These are phyloP conservation scores for Pedicia rivosa DNA, from an alignment of 2,888 invertebrate species.

Conservation along the genomic window DNA sequence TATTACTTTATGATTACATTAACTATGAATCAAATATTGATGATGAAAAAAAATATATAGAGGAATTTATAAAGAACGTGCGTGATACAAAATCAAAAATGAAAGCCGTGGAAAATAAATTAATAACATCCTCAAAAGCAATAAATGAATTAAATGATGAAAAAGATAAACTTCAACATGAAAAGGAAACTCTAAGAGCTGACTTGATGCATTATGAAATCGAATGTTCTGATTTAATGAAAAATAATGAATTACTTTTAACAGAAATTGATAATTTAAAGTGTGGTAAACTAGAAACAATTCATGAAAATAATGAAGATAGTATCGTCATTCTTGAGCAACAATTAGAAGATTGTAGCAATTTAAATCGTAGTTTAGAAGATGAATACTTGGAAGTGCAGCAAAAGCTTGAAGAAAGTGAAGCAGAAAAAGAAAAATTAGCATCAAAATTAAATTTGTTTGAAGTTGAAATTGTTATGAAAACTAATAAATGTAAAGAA, in stretches of 20 bases:
- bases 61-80: conserved; percentile 1
- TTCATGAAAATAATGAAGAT: conserved; percentile 56
- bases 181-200: conserved; percentile 32
- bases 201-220: conserved; percentile 35
- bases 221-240: conserved; percentile 50
- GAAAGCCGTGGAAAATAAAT: not conserved
- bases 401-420: conserved; percentile 33
- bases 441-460: conserved; percentile 16
- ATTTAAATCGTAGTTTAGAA: conserved; percentile 40
- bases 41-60: conserved; percentile 1
- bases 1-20: not conserved
- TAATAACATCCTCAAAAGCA: not conserved
- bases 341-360: conserved; percentile 44
- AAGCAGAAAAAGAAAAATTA: conserved; percentile 18
- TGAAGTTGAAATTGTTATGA: conserved; percentile 22
- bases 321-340: conserved; percentile 44
- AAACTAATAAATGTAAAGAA: conserved; percentile 16
- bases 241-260: conserved; percentile 53
- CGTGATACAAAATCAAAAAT: not conserved
- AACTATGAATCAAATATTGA: conserved; percentile 2
- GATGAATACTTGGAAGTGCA: conserved; percentile 41
- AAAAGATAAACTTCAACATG: conserved; percentile 37
- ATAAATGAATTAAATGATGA: conserved; percentile 16
- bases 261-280: conserved; percentile 46
- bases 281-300: conserved; percentile 44